Evolutionary conservation across 1,140 invertebrate genomes (phyloP), one percentile per base, ranked within the genome.

Genomic region (Limonius californicus): DNA sequence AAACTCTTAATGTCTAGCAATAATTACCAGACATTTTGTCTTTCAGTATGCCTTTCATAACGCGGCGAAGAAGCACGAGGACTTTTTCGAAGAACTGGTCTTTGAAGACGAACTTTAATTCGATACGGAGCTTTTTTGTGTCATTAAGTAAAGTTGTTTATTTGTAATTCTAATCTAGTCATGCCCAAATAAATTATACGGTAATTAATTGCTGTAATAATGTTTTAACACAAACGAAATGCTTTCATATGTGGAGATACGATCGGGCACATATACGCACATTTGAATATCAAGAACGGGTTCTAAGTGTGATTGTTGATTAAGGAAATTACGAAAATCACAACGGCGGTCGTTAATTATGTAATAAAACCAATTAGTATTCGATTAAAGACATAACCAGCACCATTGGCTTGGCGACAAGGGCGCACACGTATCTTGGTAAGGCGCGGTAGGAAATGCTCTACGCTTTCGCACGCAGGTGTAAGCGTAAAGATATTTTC

Each of bases 371-470:
- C 16, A 19, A 50, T 50, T 50, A 50, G 45, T 50, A 50, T 50
- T 50, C 45, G 45, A 21, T 50, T 50, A 50, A 19, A 21, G 15
- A 18, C n/a, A 4, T 27, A 4, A 27, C 3, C 23, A 27, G 35
- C 8, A 9, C 8, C 15, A 50, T 50, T 50, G 45, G 20, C 14
- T 50, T 2, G 45, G 16, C 12, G 20, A 50, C 45, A 50, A 50
- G 45, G 45, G 45, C 45, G 45, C 45, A 21, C 20, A 50, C 45
- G 45, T 50, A 50, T 50, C 19, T 50, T 14, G n/a, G 45, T 15
- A 32, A 56, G 54, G 54, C 20, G 54, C 21, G 54, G 54, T 56
- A 56, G 27, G 54, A 56, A 39, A 56, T 56, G n/a, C 32, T 56
- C 11, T 32, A 32, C 32, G 27, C 35, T 16, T 39, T 56, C 14